These are phyloP conservation scores for Hemicrepidius hirtus DNA, from an alignment of 2,888 invertebrate species.

Conservation along the genomic window DNA sequence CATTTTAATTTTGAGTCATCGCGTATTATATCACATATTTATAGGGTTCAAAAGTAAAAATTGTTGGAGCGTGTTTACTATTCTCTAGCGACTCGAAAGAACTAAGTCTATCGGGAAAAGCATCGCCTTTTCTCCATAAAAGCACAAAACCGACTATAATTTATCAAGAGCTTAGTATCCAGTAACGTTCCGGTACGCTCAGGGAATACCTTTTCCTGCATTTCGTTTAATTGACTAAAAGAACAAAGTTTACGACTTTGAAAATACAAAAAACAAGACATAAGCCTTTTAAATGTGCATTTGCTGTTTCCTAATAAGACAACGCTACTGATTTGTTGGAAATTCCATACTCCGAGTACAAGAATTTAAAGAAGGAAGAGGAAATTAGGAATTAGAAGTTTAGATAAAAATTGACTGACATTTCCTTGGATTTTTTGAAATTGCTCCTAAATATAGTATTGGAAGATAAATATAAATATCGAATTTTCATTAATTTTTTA, in stretches of 20 bases:
- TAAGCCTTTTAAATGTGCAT: slow-evolving; percentile 42
- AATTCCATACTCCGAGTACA: slow-evolving; percentile 21
- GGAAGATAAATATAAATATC: slow-evolving; percentile 8
- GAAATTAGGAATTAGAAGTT: slow-evolving; percentile 15
- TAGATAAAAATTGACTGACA: slow-evolving; percentile 3
- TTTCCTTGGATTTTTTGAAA: slow-evolving; percentile 5
- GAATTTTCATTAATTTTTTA: slow-evolving; percentile 5
- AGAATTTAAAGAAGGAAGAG: slow-evolving; percentile 20
- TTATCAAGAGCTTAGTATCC: slow-evolving; percentile 59
- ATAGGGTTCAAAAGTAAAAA: neutral
- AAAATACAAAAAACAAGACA: slow-evolving; percentile 42
- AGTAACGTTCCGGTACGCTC: slow-evolving; percentile 62
- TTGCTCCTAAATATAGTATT: slow-evolving; percentile 11
- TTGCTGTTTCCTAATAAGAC: slow-evolving; percentile 49
- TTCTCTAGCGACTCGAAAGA: slow-evolving; percentile 37
- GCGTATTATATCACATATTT: neutral
- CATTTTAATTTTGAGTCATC: slow-evolving; percentile 15
- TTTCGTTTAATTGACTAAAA: slow-evolving; percentile 56
- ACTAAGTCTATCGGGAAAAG: slow-evolving; percentile 49
- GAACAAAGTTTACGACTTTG: slow-evolving; percentile 50
- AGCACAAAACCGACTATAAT: slow-evolving; percentile 62
- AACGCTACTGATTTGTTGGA: slow-evolving; percentile 39
- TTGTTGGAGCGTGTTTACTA: neutral
- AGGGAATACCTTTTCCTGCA: slow-evolving; percentile 57
- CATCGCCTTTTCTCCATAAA: slow-evolving; percentile 60